phyloP scores from a whole-genome alignment of 1,140 invertebrate species.

The Delia radicum region DNA sequence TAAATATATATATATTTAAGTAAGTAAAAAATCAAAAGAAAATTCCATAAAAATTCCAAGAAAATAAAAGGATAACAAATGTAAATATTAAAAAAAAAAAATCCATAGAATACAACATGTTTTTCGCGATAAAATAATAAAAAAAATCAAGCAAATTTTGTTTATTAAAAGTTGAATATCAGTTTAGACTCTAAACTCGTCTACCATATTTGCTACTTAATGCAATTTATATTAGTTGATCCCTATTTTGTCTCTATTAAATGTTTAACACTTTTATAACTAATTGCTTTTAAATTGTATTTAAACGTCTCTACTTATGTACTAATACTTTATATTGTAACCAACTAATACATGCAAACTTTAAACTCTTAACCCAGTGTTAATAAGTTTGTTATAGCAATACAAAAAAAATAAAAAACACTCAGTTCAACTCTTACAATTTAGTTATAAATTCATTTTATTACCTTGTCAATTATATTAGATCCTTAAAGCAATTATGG shows the following conservation, averaged over 20 bases:
- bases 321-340: neutral
- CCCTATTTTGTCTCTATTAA: neutral
- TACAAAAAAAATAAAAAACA: neutral
- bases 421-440: neutral
- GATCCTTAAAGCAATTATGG: slow-evolving; percentile 4
- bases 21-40: neutral
- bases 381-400: neutral
- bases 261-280: neutral
- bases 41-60: neutral
- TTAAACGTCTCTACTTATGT: neutral
- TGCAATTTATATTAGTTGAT: too few species aligned
- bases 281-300: slow-evolving; percentile 2
- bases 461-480: slow-evolving; percentile 2
- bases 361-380: neutral
- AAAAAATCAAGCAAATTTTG: too few species aligned
- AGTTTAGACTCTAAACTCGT: too few species aligned
- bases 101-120: neutral
- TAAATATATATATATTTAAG: neutral
- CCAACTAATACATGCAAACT: neutral
- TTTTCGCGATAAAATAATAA: too few species aligned
- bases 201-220: neutral
- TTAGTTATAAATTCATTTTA: neutral
- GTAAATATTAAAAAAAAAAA: neutral
- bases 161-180: too few species aligned
- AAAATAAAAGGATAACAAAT: neutral